Base-by-base conservation (phyloP, 2,888 invertebrate species). In the Drosophila austrosaltans region DNA sequence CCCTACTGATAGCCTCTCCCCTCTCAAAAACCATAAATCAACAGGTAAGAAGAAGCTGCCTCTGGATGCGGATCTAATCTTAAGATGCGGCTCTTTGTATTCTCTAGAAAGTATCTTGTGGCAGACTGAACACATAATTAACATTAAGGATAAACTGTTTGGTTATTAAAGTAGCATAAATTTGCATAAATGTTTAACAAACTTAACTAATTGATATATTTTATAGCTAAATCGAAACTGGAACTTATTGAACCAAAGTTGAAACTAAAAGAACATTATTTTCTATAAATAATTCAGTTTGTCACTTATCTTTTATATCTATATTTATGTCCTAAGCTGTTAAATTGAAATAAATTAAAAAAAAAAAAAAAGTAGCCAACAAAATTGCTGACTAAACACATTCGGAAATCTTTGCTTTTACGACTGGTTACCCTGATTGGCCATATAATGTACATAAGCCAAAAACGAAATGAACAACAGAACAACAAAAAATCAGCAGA, bases 41-140 rank as follows among this genome's bases (percentile, higher is more conserved):
- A 82, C 82, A 82, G 88, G 82, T 82, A 77, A 85, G 72, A 85
- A 53, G 42, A 67, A 66, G 44, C 3, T 20, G 22, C 44, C 8
- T 3, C 44, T 8, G 20, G 36, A 36, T 8, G 8, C 7, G 36
- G 8, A 36, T 48, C 44, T 48, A 10, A 48, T 48, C 25, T 48
- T 25, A 48, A 48, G 10, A 25, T 48, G 48, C 48, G 30, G 59
- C 65, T 63, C 53, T 56, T 32, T 59, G 74, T 66, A 56, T 65
- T 54, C 72, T 53, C 65, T 66, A 67, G 73, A 48, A 48, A 22
- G 10, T 28, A 57, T 20, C 25, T 16, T 16, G 16, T 22, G 36
- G 22, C 12, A 48, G 65, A 60, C 65, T 54, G 64, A 57, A 78
- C 87, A 82, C 86, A 78, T 82, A 82, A 82, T 87, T 82, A 82